Evolutionary conservation across 1,140 invertebrate species (phyloP).

Genomic region (Zeugodacus cucurbitae): DNA sequence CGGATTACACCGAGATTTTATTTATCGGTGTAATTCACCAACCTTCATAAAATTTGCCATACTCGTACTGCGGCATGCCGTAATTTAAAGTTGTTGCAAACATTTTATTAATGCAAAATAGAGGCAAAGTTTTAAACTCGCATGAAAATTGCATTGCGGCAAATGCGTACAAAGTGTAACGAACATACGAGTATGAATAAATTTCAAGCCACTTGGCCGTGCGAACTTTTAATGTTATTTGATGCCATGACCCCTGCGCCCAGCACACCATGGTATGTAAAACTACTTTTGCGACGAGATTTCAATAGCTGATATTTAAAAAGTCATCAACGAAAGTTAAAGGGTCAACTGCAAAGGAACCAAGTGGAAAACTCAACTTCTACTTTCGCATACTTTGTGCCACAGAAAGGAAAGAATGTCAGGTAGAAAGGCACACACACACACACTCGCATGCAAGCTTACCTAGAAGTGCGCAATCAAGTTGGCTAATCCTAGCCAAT

Average conservation of each 20-base stretch:
- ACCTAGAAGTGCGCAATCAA: not conserved
- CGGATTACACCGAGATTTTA: too few relatives aligned
- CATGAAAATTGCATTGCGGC: not conserved
- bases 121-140: not conserved
- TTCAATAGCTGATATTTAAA: conserved; percentile 11
- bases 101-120: not conserved
- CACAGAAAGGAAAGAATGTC: not conserved
- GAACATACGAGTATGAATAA: conserved; percentile 29
- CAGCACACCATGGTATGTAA: not conserved
- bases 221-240: conserved; percentile 18
- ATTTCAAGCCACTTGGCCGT: not conserved
- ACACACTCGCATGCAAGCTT: too few relatives aligned
- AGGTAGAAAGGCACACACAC: not conserved
- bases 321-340: conserved; percentile 24
- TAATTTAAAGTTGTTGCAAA: too few relatives aligned
- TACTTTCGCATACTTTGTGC: not conserved
- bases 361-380: not conserved
- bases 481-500: not conserved
- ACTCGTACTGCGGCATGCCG: too few relatives aligned
- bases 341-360: not conserved
- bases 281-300: conserved; percentile 15
- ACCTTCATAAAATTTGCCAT: too few relatives aligned
- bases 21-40: too few relatives aligned
- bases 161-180: not conserved
- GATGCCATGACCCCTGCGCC: not conserved